phyloP scores from a whole-genome alignment of 2,888 invertebrate species.

The Parasteatoda lunata region DNA sequence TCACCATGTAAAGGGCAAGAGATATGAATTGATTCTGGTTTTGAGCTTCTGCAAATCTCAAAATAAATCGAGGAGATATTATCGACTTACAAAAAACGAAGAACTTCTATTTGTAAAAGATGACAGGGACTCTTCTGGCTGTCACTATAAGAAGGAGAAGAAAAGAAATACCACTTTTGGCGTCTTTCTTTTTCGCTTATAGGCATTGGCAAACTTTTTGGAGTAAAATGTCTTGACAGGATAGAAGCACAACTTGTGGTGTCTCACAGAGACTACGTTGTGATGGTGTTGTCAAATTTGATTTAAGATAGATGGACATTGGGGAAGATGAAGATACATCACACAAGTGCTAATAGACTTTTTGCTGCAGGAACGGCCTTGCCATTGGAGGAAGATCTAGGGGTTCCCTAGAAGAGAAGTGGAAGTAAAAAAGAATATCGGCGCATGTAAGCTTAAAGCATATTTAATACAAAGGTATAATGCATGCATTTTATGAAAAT shows the following conservation, averaged over 20 bases:
- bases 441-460: neutral
- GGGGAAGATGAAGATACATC: neutral
- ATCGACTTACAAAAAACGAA: neutral
- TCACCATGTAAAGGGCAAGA: neutral
- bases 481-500: neutral
- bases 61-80: neutral
- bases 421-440: neutral
- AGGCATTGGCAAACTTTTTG: too few species aligned
- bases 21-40: neutral
- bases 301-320: neutral
- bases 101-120: neutral
- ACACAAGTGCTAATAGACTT: constrained; percentile 54
- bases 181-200: too few species aligned
- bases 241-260: neutral
- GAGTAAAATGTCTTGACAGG: too few species aligned
- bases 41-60: neutral
- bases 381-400: constrained; percentile 44
- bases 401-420: constrained; percentile 26
- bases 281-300: neutral
- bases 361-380: constrained; percentile 58
- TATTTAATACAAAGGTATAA: neutral
- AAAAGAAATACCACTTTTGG: too few species aligned
- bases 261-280: constrained; percentile 47
- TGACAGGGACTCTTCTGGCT: too few species aligned
- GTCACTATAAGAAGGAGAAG: too few species aligned